Evolutionary conservation across 2,113 vertebrate genomes (phyloP).

Genomic region (Eulemur macaco): DNA sequence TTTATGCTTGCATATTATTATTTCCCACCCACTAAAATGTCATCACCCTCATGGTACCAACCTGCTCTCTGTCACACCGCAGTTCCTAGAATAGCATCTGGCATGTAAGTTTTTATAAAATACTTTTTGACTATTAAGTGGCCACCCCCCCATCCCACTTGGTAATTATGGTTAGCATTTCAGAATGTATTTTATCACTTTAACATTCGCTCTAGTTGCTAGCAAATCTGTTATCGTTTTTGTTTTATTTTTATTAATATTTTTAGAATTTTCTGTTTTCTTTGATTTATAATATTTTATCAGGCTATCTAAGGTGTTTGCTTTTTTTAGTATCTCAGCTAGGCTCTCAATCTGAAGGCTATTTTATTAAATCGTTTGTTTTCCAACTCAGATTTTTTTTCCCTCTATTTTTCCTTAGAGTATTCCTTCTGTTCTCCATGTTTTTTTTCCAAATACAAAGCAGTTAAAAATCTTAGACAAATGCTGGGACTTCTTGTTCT

Average conservation of each 20-base stretch:
- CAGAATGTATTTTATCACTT: not conserved
- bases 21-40: not conserved
- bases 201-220: not conserved
- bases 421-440: not conserved
- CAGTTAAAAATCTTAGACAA: not conserved
- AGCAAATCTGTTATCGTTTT: not conserved
- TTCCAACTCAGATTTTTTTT: not conserved
- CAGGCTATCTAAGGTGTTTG: not conserved
- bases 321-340: not conserved
- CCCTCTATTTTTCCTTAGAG: not conserved
- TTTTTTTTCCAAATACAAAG: not conserved
- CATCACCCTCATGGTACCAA: not conserved
- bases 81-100: not conserved
- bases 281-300: not conserved
- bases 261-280: not conserved
- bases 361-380: not conserved
- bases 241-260: not conserved
- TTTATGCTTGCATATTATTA: not conserved
- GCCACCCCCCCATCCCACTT: not conserved
- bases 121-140: not conserved
- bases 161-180: not conserved
- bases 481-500: not conserved
- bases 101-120: not conserved
- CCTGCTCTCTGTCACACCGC: not conserved
- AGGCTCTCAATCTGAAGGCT: not conserved